These are phyloP conservation scores for Aulostomus chinensis DNA, from an alignment of 2,797 vertebrate genomes.

Conservation along the genomic window DNA sequence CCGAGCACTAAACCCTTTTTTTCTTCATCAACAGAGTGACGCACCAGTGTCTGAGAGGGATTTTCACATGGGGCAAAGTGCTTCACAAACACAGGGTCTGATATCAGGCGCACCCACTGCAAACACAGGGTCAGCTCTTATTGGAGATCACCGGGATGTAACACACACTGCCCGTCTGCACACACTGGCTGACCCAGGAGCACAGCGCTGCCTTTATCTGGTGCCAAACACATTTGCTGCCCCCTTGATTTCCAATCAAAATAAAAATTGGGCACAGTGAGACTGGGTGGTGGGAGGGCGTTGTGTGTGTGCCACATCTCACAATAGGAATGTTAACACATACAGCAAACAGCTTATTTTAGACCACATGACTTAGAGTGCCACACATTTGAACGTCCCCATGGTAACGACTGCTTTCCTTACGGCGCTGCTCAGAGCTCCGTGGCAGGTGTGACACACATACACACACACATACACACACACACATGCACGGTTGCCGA, in stretches of 20 bases:
- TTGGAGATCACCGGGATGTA: conserved; percentile 61
- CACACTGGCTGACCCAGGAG: conserved; percentile 63
- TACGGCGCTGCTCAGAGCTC: conserved; percentile 41
- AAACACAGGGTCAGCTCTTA: conserved; percentile 62
- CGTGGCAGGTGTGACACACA: conserved; percentile 57
- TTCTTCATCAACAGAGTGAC: conserved; percentile 79
- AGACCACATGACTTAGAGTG: conserved; percentile 62
- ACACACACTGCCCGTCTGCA: conserved; percentile 46
- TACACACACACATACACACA: conserved; percentile 3
- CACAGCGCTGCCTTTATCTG: conserved; percentile 73
- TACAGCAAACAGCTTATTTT: conserved; percentile 74
- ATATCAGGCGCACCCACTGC: conserved; percentile 62
- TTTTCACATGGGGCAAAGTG: conserved; percentile 79
- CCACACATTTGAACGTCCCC: conserved; percentile 73
- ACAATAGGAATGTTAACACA: conserved; percentile 73
- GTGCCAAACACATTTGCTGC: conserved; percentile 78
- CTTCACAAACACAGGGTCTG: conserved; percentile 51
- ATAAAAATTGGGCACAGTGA: conserved; percentile 71
- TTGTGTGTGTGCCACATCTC: conserved; percentile 39
- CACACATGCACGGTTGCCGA: too few species aligned
- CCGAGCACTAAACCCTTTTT: conserved; percentile 76
- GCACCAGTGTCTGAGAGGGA: conserved; percentile 79
- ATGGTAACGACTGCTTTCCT: conserved; percentile 72
- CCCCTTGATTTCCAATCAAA: conserved; percentile 79
- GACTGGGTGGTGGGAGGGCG: conserved; percentile 44